Percentiles rank a stretch among this genome's conserved stretches.
phyloP scores from a whole-genome alignment of 2,888 invertebrate species.

The Drosophila vallismaia region DNA sequence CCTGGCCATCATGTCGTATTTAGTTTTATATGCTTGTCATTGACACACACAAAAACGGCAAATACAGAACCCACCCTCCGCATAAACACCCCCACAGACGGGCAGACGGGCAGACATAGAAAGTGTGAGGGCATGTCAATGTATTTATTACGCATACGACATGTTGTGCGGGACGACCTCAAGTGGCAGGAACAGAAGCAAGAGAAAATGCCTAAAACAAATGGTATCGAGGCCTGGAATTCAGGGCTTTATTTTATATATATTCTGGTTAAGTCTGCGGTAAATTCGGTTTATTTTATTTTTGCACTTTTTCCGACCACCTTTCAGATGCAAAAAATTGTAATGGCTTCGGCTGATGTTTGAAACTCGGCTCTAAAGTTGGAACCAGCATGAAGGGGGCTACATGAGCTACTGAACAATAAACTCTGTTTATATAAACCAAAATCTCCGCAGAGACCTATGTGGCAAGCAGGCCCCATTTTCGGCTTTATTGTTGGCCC shows the following conservation, averaged over 20 bases:
- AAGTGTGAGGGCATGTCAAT: conserved; percentile 28
- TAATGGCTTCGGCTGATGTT: conserved; percentile 14
- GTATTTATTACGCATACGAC: conserved; percentile 68
- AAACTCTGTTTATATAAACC: conserved; percentile 22
- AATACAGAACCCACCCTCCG: background rate
- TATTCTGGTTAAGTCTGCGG: background rate
- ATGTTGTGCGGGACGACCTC: conserved; percentile 41
- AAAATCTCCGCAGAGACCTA: conserved; percentile 17
- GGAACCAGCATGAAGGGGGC: background rate
- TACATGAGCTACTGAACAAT: conserved; percentile 15
- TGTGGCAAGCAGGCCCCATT: conserved; percentile 21
- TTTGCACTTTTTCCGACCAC: conserved; percentile 7
- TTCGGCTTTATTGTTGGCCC: conserved; percentile 50
- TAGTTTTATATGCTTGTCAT: conserved; percentile 70
- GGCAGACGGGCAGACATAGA: conserved; percentile 4
- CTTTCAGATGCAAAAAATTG: conserved; percentile 10
- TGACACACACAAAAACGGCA: conserved; percentile 32
- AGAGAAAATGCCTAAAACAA: conserved; percentile 16
- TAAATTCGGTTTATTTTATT: conserved; percentile 1
- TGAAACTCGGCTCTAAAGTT: conserved; percentile 12
- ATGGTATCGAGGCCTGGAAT: conserved; percentile 1
- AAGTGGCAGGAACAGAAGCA: conserved; percentile 42
- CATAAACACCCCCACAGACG: background rate
- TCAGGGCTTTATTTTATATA: background rate
- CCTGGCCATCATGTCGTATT: conserved; percentile 56